Evolutionary conservation across 2,797 vertebrate species (phyloP).

Genomic region (Pangasius krempfi): DNA sequence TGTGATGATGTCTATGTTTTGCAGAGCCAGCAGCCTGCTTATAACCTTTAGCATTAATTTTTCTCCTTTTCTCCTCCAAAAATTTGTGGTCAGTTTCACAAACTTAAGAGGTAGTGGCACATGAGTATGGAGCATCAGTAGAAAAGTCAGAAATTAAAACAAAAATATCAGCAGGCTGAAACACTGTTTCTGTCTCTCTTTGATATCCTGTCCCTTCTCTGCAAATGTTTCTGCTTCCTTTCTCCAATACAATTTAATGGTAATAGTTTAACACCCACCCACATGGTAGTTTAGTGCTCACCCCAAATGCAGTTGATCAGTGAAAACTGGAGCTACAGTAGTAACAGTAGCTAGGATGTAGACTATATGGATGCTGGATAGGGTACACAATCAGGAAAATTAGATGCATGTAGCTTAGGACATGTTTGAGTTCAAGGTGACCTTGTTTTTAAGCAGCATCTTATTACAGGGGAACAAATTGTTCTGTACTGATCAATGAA

Average conservation of each 20-base stretch:
- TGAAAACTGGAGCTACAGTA: neutral
- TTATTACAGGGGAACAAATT: neutral
- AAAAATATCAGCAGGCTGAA: neutral
- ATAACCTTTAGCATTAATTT: neutral
- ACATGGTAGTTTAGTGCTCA: neutral
- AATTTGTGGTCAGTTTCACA: neutral
- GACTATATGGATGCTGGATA: neutral
- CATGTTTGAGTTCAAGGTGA: neutral
- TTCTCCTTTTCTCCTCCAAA: neutral
- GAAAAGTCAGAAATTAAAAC: neutral
- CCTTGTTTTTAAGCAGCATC: neutral
- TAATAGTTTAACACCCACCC: neutral
- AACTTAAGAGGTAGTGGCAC: too few relatives aligned
- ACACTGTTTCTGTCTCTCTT: neutral
- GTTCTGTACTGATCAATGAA: slow-evolving; percentile 24
- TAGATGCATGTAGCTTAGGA: neutral
- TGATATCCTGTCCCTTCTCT: neutral
- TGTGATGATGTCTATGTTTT: neutral
- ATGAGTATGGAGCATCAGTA: too few relatives aligned
- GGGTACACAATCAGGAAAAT: neutral
- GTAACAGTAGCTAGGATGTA: neutral
- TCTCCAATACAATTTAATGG: neutral
- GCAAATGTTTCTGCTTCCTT: neutral
- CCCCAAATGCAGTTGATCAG: neutral
- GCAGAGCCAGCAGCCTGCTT: neutral